Conservation (phyloP, 2,888 invertebrate genomes). For the Invenusta paracnida region DNA sequence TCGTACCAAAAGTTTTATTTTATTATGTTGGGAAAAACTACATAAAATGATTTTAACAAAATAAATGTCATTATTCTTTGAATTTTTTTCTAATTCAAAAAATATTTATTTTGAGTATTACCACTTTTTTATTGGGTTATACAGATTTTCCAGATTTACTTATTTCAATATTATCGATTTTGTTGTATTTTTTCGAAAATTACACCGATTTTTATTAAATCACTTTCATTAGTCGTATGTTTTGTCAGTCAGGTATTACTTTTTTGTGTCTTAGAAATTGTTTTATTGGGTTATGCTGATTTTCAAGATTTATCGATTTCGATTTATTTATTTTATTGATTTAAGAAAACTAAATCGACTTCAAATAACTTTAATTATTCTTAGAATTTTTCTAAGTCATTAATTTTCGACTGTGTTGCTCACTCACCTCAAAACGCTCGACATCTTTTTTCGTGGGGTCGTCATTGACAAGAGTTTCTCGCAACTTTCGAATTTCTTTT, state of each 20-base stretch:
- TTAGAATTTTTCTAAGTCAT: background rate
- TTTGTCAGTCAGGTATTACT: background rate
- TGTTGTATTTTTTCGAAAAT: background rate
- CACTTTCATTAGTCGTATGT: background rate
- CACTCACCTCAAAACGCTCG: background rate
- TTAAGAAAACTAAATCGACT: background rate
- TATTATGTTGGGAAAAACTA: background rate
- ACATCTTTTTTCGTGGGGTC: background rate
- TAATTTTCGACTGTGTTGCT: too few species aligned
- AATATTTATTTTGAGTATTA: background rate
- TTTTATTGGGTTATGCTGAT: background rate
- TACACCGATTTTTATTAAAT: background rate
- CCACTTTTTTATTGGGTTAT: background rate
- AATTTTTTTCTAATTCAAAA: background rate
- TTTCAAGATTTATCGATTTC: background rate
- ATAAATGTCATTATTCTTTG: background rate
- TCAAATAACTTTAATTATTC: background rate
- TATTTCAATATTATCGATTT: background rate
- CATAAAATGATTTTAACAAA: background rate
- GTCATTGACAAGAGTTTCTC: background rate
- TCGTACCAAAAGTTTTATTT: too few species aligned
- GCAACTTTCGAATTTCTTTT: constrained; percentile 6
- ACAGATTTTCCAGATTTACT: background rate
- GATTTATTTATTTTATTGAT: background rate
- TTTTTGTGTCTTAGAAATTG: background rate